Conservation (phyloP, 2,797 vertebrate species). For the Chiroxiphia lanceolata region DNA sequence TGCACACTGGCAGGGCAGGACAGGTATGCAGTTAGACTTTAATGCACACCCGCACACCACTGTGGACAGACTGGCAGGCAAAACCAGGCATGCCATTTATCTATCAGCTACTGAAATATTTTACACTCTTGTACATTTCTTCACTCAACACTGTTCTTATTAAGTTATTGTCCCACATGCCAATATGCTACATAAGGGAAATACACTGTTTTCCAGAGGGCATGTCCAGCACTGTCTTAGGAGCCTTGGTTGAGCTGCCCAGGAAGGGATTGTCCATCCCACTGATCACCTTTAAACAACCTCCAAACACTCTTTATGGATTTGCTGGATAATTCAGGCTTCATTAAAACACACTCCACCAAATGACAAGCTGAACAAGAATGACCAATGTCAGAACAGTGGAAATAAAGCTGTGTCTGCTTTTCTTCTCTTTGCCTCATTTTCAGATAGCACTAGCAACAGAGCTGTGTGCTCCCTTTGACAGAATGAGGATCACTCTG, state of each 20-base stretch:
- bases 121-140: neutral
- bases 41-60: neutral
- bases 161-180: neutral
- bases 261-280: neutral
- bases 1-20: neutral
- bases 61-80: neutral
- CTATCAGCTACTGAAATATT: neutral
- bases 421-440: neutral
- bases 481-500: neutral
- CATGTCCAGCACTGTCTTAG: neutral
- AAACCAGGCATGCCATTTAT: slow-evolving; percentile 18
- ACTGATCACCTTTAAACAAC: neutral
- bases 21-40: neutral
- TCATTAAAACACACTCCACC: neutral
- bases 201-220: neutral
- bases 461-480: neutral
- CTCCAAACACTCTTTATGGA: neutral
- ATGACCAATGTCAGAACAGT: neutral
- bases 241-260: neutral
- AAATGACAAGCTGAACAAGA: neutral
- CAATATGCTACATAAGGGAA: neutral
- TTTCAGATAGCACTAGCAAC: neutral
- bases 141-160: slow-evolving; percentile 31
- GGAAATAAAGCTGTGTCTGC: neutral
- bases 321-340: neutral